Evolutionary conservation across 2,113 vertebrate species (phyloP).

Genomic region (Dromaius novaehollandiae): DNA sequence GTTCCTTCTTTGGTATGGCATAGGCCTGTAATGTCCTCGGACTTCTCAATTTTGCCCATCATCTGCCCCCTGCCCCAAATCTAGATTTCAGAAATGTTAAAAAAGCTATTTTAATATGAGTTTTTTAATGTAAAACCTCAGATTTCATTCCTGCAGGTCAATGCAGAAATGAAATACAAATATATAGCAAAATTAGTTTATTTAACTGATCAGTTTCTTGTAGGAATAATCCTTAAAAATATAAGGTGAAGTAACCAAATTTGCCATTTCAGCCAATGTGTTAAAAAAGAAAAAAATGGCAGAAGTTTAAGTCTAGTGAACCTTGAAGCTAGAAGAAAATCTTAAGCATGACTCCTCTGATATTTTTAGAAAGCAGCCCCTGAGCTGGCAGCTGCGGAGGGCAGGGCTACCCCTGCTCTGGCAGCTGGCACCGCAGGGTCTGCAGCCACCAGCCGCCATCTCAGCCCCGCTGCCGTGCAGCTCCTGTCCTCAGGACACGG

Average conservation of each 20-base stretch:
- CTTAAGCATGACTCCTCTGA: neutral
- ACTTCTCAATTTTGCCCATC: neutral
- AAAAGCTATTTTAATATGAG: neutral
- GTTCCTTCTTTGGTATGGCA: neutral
- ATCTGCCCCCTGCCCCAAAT: neutral
- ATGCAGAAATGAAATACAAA: neutral
- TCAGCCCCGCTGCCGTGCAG: neutral
- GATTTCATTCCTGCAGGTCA: neutral
- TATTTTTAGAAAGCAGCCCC: accelerated
- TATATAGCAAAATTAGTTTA: neutral
- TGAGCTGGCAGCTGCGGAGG: neutral
- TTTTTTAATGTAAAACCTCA: neutral
- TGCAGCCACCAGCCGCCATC: accelerated
- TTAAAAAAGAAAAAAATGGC: neutral
- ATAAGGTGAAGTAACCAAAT: neutral
- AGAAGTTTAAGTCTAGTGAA: neutral
- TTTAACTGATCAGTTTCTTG: neutral
- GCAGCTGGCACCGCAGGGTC: accelerated
- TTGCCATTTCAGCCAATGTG: neutral
- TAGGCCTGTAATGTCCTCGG: neutral
- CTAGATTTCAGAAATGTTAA: neutral
- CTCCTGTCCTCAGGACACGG: neutral
- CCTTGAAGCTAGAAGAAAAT: neutral
- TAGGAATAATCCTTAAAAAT: neutral
- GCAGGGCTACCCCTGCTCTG: neutral